Evolutionary conservation across 2,888 invertebrate species (phyloP).

Genomic region (Gari tellinella): DNA sequence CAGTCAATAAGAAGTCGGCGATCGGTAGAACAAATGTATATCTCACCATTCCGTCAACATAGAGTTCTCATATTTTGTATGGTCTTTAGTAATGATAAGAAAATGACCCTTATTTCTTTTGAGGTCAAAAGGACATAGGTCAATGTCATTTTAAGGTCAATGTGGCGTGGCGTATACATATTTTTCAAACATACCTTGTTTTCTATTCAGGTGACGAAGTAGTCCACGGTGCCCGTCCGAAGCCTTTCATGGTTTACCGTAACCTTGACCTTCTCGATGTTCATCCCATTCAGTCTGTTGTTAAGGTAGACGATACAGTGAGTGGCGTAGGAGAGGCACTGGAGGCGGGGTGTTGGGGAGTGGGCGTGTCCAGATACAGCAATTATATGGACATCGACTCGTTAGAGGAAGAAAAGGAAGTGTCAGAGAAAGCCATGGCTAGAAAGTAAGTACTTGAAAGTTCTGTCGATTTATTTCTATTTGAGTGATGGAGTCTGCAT

Average conservation of each 20-base stretch:
- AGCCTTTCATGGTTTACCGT: slow-evolving; percentile 84
- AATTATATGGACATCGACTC: slow-evolving; percentile 83
- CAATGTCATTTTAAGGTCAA: too few relatives aligned
- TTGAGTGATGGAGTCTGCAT: too few relatives aligned
- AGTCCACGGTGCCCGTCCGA: slow-evolving; percentile 81
- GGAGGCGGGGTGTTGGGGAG: slow-evolving; percentile 84
- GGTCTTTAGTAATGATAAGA: too few relatives aligned
- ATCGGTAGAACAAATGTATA: too few relatives aligned
- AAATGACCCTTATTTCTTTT: too few relatives aligned
- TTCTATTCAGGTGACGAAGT: slow-evolving; percentile 84
- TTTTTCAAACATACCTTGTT: too few relatives aligned
- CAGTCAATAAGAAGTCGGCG: too few relatives aligned
- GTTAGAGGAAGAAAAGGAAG: slow-evolving; percentile 75
- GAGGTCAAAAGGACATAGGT: too few relatives aligned
- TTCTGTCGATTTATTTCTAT: too few relatives aligned
- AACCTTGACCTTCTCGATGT: slow-evolving; percentile 83
- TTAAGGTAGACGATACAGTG: slow-evolving; percentile 84
- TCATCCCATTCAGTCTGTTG: slow-evolving; percentile 79
- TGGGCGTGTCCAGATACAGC: slow-evolving; percentile 83
- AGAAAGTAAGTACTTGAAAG: slow-evolving; percentile 32
- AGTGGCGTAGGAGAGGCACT: slow-evolving; percentile 83
- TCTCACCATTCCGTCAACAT: too few relatives aligned
- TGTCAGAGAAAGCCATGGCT: slow-evolving; percentile 76
- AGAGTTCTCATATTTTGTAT: too few relatives aligned
- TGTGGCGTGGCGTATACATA: too few relatives aligned